These are phyloP conservation scores for Dicaeum eximium DNA, from an alignment of 2,113 vertebrate species.

Conservation along the genomic window DNA sequence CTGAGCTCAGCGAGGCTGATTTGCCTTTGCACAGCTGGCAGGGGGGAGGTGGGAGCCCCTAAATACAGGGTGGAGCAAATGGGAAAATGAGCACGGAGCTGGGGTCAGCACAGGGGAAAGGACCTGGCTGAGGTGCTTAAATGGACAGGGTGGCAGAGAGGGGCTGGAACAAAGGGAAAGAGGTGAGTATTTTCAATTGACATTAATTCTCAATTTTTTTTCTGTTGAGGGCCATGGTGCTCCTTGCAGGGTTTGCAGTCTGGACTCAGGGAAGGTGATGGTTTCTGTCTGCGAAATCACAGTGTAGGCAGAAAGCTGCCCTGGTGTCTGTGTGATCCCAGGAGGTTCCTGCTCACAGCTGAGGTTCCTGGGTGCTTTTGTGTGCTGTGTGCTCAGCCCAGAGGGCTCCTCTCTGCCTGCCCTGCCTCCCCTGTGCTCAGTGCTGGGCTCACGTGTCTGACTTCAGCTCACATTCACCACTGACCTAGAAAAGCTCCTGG, in stretches of 20 bases:
- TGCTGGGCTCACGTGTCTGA: rapidly evolving
- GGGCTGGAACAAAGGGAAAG: neutral
- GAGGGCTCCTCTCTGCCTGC: neutral
- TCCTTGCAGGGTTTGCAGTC: neutral
- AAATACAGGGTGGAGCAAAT: neutral
- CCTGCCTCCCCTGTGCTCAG: rapidly evolving
- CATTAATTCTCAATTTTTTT: neutral
- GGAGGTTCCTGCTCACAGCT: neutral
- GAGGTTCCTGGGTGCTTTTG: rapidly evolving
- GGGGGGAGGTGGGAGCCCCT: too few species aligned
- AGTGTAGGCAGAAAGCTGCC: neutral
- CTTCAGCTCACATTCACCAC: neutral
- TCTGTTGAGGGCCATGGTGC: neutral
- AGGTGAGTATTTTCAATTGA: neutral
- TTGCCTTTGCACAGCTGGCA: neutral
- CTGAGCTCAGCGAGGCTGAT: neutral
- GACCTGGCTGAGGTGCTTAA: neutral
- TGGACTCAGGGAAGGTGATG: neutral
- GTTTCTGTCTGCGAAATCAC: neutral
- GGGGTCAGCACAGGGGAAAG: neutral
- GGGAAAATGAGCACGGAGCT: neutral
- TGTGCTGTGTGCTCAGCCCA: neutral
- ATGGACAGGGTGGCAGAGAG: neutral
- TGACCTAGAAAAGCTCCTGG: constrained; percentile 32
- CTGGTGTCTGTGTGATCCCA: neutral